A percentile compares a stretch with the other conserved stretches of the same genome.
Evolutionary conservation across 1,140 invertebrate species (phyloP).

Genomic region (Paralvinella palmiformis): DNA sequence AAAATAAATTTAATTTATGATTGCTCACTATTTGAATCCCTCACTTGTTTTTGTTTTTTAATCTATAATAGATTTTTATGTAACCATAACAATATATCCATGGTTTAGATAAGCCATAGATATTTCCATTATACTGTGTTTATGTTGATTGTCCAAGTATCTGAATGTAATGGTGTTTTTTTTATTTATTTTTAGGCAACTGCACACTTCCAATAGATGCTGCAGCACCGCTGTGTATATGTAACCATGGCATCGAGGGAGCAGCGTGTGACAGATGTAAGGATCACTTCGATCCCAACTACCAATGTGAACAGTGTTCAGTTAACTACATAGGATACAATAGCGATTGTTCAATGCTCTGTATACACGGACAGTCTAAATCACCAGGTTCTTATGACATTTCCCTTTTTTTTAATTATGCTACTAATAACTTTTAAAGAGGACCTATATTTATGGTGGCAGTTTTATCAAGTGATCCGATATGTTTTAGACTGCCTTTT

Average conservation of each 20-base stretch:
- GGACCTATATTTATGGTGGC: not conserved
- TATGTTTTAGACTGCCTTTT: not conserved
- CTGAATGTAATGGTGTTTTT: not conserved
- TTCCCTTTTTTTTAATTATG: no score
- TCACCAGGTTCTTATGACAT: slow-evolving; percentile 24
- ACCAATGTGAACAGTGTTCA: slow-evolving; percentile 28
- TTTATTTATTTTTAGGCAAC: slow-evolving; percentile 24
- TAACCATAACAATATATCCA: no score
- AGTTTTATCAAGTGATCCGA: not conserved
- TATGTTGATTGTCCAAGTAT: no score
- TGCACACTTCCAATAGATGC: slow-evolving; percentile 25
- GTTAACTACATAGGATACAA: slow-evolving; percentile 35
- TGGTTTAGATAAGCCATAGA: no score
- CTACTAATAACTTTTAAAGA: not conserved
- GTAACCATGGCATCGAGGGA: slow-evolving; percentile 35
- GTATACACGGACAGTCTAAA: slow-evolving; percentile 32
- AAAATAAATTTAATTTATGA: no score
- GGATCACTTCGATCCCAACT: slow-evolving; percentile 24
- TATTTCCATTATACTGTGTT: no score
- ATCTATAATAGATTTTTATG: no score
- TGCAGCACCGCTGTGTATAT: slow-evolving; percentile 27
- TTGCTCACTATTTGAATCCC: no score
- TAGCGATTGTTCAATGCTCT: slow-evolving; percentile 29
- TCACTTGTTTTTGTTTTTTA: no score
- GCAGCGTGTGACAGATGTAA: slow-evolving; percentile 28